Conservation (phyloP, 1,140 invertebrate genomes). For the Papilio helenus region DNA sequence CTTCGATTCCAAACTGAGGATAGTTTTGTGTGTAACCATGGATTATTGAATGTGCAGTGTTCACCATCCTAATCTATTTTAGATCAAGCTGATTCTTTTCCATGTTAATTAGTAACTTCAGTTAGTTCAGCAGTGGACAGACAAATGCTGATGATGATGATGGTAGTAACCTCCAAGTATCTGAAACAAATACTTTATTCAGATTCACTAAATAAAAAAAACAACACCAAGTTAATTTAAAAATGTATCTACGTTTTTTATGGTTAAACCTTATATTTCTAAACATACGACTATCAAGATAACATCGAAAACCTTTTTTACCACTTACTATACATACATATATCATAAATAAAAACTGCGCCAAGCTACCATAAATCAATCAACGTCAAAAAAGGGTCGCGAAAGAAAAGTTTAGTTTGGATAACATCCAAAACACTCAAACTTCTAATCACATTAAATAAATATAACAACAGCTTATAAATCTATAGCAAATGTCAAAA, state of each 20-base stretch:
- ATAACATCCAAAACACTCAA: background rate
- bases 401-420: conserved; percentile 16
- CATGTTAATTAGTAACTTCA: background rate
- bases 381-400: conserved; percentile 17
- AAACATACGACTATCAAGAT: background rate
- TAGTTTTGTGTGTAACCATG: conserved; percentile 20
- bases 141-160: too few relatives aligned
- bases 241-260: background rate
- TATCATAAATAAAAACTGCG: background rate
- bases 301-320: background rate
- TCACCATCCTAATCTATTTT: conserved; percentile 10
- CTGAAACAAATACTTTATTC: background rate
- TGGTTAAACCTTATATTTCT: background rate
- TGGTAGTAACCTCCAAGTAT: background rate
- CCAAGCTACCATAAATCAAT: background rate
- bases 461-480: background rate
- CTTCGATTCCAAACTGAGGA: background rate
- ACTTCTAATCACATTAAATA: conserved; percentile 15
- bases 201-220: background rate
- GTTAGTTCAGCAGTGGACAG: background rate
- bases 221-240: background rate
- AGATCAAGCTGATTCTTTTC: background rate
- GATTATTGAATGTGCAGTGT: background rate
- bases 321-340: background rate
- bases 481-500: background rate